Percentiles rank a stretch among this genome's conserved stretches.
phyloP scores from a whole-genome alignment of 92 coral and sea anemone species.

The Phenganax subtilis region DNA sequence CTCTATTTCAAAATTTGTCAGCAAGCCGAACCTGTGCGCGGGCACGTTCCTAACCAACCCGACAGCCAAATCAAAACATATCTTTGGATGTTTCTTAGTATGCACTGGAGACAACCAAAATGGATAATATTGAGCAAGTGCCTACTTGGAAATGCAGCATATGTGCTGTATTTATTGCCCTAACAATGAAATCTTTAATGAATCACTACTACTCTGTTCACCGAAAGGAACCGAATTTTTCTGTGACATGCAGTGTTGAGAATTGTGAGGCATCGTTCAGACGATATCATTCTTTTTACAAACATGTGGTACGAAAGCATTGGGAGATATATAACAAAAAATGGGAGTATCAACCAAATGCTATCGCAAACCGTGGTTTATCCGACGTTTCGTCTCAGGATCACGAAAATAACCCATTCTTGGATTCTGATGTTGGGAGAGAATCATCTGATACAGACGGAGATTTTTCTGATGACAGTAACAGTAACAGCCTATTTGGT shows the following conservation, averaged over 20 bases:
- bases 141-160: slow-evolving; percentile 3
- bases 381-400: no score
- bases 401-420: no score
- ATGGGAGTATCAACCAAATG: background rate
- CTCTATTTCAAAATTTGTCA: no score
- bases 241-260: slow-evolving; percentile 18
- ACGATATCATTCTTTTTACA: slow-evolving; percentile 31
- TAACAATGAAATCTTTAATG: background rate
- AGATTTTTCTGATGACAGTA: background rate
- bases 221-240: slow-evolving; percentile 31
- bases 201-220: slow-evolving; percentile 35
- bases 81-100: no score
- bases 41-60: no score
- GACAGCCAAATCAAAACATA: no score
- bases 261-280: background rate
- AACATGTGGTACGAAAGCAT: slow-evolving; percentile 28
- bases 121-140: no score
- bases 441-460: no score
- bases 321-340: background rate
- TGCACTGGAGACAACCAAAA: no score
- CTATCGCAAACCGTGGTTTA: background rate
- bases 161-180: slow-evolving; percentile 4
- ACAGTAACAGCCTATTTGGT: no score
- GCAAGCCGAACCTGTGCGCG: no score
- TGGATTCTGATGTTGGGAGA: no score